phyloP scores from a whole-genome alignment of 2,113 vertebrate genomes.

The Morone chrysops region DNA sequence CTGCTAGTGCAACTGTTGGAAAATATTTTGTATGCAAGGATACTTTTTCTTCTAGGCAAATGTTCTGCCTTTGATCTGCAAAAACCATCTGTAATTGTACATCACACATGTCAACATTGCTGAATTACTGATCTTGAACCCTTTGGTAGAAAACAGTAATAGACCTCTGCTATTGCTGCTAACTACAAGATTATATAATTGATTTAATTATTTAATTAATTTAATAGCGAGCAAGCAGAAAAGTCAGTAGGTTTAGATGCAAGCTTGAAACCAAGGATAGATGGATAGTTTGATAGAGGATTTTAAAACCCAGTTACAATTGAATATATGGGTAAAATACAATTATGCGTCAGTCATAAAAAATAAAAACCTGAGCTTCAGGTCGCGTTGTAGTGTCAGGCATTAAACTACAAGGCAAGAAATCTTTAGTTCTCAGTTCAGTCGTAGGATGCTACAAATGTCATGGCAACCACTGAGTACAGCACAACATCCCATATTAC shows the following conservation, averaged over 20 bases:
- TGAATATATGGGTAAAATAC: too few relatives aligned
- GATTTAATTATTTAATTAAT: neutral
- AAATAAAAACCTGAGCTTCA: neutral
- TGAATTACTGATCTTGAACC: neutral
- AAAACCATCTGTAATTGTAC: neutral
- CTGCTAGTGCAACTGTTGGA: neutral
- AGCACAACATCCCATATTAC: constrained; percentile 2
- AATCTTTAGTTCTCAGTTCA: neutral
- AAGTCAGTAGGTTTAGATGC: too few relatives aligned
- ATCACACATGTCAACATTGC: neutral
- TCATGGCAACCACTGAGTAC: constrained; percentile 19
- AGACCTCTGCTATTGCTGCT: too few relatives aligned
- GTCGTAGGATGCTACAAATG: constrained; percentile 15
- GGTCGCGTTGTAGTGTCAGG: neutral
- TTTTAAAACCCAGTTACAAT: too few relatives aligned
- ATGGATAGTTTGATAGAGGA: too few relatives aligned
- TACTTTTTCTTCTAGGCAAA: neutral
- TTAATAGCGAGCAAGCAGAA: neutral
- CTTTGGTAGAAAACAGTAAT: neutral
- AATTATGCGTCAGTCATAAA: too few relatives aligned
- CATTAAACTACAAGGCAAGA: neutral
- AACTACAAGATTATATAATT: neutral
- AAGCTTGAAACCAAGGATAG: too few relatives aligned
- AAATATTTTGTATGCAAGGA: neutral
- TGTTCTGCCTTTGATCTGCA: neutral